Evolutionary conservation across 1,140 invertebrate species (phyloP), one percentile per base, ranked within the genome.

Genomic region (Stegodyphus dumicola): DNA sequence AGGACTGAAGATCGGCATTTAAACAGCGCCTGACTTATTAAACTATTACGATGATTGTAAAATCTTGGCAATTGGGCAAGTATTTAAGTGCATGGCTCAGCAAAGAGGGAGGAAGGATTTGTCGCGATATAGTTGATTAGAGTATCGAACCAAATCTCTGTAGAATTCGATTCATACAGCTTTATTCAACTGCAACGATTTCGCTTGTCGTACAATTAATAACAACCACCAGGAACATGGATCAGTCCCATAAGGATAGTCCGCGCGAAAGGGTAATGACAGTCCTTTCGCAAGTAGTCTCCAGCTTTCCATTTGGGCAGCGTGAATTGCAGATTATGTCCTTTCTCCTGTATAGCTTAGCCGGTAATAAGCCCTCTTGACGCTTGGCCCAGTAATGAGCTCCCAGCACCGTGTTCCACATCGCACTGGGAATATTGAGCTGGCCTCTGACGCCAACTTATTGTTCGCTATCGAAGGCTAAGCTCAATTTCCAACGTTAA

Each of bases 261-360:
- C 73, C 81, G 70, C 73, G 81, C 81, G 73, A 85, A 85, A 64
- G 81, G 81, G 73, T 85, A 85, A 85, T 85, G 81, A 77, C 81
- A 77, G 81, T 52, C 73, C 81, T 85, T 76, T 77, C 81, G 70
- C 79, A 74, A 81, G 79, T 65, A 78, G 65, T 69, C 70, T 56
- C 69, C 69, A 81, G 71, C 80, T 83, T 66, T 83, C 80, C 80
- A 83, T 81, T 81, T 81, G 79, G 70, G 79, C 70, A 64, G 79
- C 70, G 79, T 64, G 79, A 81, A 85, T 85, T 85, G 81, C 81
- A 85, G 81, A 85, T 85, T 85, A 85, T 77, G 81, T 69, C 81
- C 81, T 85, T 77, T 85, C 81, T 85, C 73, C 74, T 67, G 81
- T 71, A 56, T 52, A 60, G 81, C 81, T 84, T 85, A 85, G 73